Base-by-base conservation (phyloP, 2,797 vertebrate genomes). In the Alfaro cultratus region DNA sequence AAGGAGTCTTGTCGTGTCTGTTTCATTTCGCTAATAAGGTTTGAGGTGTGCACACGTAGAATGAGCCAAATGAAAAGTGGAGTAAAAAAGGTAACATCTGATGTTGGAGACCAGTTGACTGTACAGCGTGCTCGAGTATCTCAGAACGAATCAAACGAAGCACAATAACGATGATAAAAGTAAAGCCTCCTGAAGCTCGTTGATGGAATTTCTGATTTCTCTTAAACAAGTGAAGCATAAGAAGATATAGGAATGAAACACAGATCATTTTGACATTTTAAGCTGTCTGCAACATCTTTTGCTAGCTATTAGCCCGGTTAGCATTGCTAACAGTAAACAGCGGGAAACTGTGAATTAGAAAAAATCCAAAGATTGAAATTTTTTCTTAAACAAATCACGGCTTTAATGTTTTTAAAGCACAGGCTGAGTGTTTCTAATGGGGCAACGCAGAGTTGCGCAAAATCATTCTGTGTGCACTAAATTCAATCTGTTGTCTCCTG, bases 1-100 rank as follows among this genome's bases (percentile, higher is more conserved):
- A 31, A 43, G 15, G 79, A 85, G 71, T 79, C 75, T 5, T 73
- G 12, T 78, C 62, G 18, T 76, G 76, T 80, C 74, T 76, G 49
- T 64, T 57, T 82, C 74, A 72, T 75, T 62, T 36, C 15, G 21
- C n/a, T 82, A 74, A 86, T 76, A 64, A 46, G 51, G 39, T 39
- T 77, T 76, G 47, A 78, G 74, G 23, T 41, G n/a, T n/a, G 67
- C 43, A 26, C 47, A 68, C 12, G 53, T 45, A 39, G 34, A 81
- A 49, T 16, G 47, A 73, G 57, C 46, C 31, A 16, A 70, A 73
- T 23, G 26, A 45, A 6, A 11, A 67, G 31, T n/a, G 81, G 31
- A 15, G 0, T 53, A 26, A 75, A 73, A 26, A 41, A 68, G 41
- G 4, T 23, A 36, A 34, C 36, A 75, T 80, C 77, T 36, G 46